These are phyloP conservation scores for Apus apus DNA, from an alignment of 2,113 vertebrate species.

Conservation along the genomic window DNA sequence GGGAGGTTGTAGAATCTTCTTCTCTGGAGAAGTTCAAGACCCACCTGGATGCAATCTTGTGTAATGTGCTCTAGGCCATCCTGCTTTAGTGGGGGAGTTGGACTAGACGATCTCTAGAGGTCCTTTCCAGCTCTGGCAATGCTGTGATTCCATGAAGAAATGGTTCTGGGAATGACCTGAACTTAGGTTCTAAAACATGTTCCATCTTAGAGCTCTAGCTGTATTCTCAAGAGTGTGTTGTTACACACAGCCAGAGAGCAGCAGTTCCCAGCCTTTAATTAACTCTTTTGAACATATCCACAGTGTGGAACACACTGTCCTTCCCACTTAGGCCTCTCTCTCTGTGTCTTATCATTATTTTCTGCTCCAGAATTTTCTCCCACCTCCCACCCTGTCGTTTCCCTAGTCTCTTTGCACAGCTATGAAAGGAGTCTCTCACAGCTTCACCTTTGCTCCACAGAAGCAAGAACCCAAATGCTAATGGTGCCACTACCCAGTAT, in stretches of 20 bases:
- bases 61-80: too few species aligned
- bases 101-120: too few species aligned
- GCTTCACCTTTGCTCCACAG: neutral
- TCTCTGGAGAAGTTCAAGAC: too few species aligned
- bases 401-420: neutral
- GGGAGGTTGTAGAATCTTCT: too few species aligned
- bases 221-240: neutral
- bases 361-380: neutral
- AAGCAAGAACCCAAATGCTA: neutral
- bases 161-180: neutral
- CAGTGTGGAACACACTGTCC: neutral
- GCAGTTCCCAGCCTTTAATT: neutral
- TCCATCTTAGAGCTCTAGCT: neutral
- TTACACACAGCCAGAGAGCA: neutral
- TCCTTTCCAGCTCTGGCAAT: too few species aligned
- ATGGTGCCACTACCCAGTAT: accelerated
- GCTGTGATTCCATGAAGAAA: neutral
- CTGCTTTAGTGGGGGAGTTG: too few species aligned
- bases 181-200: neutral
- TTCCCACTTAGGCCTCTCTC: neutral
- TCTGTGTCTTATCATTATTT: neutral
- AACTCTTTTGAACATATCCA: neutral
- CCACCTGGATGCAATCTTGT: too few species aligned
- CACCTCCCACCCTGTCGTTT: neutral
- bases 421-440: neutral